These are phyloP conservation scores for Shinisaurus crocodilurus DNA, from an alignment of 2,113 vertebrate species.

Conservation along the genomic window DNA sequence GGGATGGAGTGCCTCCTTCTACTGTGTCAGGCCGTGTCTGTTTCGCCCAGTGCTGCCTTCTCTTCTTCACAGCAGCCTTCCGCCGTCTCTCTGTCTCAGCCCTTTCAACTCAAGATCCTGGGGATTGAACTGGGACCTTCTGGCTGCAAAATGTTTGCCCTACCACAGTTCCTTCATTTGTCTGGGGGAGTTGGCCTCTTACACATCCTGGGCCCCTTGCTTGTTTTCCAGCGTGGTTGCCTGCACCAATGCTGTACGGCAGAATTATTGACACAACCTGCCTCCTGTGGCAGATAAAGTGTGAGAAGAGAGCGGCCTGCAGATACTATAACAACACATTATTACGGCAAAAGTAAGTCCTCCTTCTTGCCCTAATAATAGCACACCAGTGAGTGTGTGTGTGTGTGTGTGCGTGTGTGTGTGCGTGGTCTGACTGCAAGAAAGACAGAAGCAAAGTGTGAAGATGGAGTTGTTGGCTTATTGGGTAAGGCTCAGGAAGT, in stretches of 20 bases:
- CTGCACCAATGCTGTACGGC: slow-evolving; percentile 89
- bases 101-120: no score
- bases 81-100: no score
- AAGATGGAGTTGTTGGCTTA: fast-evolving
- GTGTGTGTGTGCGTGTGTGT: no score
- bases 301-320: slow-evolving; percentile 82
- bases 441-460: fast-evolving
- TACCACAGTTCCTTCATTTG: no score
- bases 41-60: no score
- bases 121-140: no score
- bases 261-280: slow-evolving; percentile 90
- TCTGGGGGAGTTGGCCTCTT: not conserved
- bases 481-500: not conserved
- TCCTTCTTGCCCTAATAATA: fast-evolving
- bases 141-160: no score
- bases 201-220: not conserved
- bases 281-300: slow-evolving; percentile 85
- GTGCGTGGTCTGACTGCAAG: fast-evolving
- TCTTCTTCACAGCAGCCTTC: no score
- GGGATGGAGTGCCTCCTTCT: no score
- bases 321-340: slow-evolving; percentile 86
- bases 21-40: no score
- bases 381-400: no score
- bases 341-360: slow-evolving; percentile 85
- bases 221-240: slow-evolving; percentile 87